phyloP scores from a whole-genome alignment of 2,113 vertebrate species.

The Ondatra zibethicus region DNA sequence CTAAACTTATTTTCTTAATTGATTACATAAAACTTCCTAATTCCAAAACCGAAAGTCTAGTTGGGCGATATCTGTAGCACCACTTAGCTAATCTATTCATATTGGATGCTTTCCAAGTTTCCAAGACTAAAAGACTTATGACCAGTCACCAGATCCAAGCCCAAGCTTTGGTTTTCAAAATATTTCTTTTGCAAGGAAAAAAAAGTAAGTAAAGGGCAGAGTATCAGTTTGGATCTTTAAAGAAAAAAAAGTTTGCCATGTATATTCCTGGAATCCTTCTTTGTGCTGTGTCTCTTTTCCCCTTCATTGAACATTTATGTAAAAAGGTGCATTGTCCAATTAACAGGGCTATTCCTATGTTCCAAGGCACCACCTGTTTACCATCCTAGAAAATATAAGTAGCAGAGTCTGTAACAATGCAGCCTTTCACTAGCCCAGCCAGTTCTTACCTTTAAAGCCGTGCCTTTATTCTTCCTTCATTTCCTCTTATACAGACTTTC shows the following conservation, averaged over 20 bases:
- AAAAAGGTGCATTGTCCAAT: conserved; percentile 20
- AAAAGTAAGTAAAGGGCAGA: conserved; percentile 2
- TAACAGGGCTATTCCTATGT: not conserved
- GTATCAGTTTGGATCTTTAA: conserved; percentile 65
- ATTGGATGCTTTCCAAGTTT: conserved; percentile 78
- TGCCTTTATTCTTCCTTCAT: conserved; percentile 30
- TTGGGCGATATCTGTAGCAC: conserved; percentile 54
- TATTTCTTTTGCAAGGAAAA: conserved; percentile 72
- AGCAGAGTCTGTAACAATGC: not conserved
- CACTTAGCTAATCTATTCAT: conserved; percentile 77
- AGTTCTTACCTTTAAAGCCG: conserved; percentile 5
- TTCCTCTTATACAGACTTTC: conserved; percentile 68
- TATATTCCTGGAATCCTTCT: conserved; percentile 60
- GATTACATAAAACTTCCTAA: conserved; percentile 57
- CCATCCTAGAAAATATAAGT: not conserved
- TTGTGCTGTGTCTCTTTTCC: not conserved
- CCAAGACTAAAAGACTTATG: conserved; percentile 68
- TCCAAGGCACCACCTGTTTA: not conserved
- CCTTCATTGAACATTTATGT: conserved; percentile 38
- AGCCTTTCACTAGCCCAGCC: not conserved
- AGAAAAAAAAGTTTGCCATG: conserved; percentile 36
- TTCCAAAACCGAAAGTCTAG: conserved; percentile 65
- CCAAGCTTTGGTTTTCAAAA: conserved; percentile 77
- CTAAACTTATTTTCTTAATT: conserved; percentile 62
- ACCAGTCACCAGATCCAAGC: conserved; percentile 71